Evolutionary conservation across 2,888 invertebrate genomes (phyloP), one percentile per base, ranked within the genome.

Genomic region (Holacanthella duospinosa): DNA sequence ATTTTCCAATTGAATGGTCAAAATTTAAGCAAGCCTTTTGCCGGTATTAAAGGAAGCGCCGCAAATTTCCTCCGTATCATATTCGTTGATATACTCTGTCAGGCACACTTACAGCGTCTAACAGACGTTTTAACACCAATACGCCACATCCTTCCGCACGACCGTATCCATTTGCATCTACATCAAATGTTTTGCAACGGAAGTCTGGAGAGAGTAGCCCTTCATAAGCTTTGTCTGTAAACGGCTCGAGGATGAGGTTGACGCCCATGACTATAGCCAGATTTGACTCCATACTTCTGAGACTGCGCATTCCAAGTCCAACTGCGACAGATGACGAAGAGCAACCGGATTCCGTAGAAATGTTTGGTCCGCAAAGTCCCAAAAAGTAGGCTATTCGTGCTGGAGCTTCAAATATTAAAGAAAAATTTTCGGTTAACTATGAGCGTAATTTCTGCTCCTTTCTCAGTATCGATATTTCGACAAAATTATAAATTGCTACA

Each of bases 161-260:
- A n/a, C 74, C 76, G 64, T 77, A 77, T 21, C 77, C 77, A 59
- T 74, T 70, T 4, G 77, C 77, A 25, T 68, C 60, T 1, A 68
- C 71, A 62, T 76, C 76, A 64, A 77, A 77, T 19, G 75, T 72
- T 21, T 74, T 65, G 61, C 75, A 76, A 55, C 69, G 71, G 55
- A 77, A 77, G 4, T 43, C 24, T 1, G 59, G 56, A 58, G 60
- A 68, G 16, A 48, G 58, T n/a, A n/a, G n/a, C n/a, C n/a, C n/a
- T n/a, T n/a, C n/a, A n/a, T n/a, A n/a, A n/a, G n/a, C n/a, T n/a
- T n/a, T n/a, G n/a, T n/a, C n/a, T 26, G 56, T 55, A 26, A 55
- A 48, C 1, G 62, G 62, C 43, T 64, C 60, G 2, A 69, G 16
- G 0, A 67, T 43, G 3, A 69, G 19, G 44, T 69, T 67, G 0